These are phyloP conservation scores for Anodontia alba DNA, from an alignment of 2,888 invertebrate genomes.

Conservation along the genomic window DNA sequence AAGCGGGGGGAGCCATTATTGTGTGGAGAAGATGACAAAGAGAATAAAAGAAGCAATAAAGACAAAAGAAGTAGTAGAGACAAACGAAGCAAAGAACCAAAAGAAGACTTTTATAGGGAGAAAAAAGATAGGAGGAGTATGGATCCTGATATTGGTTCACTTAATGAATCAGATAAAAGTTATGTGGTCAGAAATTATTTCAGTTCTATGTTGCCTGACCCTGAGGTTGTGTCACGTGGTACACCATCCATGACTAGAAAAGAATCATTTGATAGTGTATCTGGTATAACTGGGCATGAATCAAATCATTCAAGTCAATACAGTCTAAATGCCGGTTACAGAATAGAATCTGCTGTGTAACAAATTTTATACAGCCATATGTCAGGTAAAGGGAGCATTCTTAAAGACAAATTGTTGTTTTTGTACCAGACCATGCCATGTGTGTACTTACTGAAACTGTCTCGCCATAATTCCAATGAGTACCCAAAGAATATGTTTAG, in stretches of 20 bases:
- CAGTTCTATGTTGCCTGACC: slow-evolving; percentile 73
- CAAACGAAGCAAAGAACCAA: slow-evolving; percentile 6
- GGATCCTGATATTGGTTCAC: slow-evolving; percentile 72
- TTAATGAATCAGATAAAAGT: slow-evolving; percentile 78
- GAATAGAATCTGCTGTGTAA: slow-evolving; percentile 58
- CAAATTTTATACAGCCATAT: neutral
- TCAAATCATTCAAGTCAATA: slow-evolving; percentile 57
- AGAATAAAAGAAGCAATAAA: slow-evolving; percentile 17
- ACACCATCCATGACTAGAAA: slow-evolving; percentile 61
- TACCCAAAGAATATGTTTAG: too few relatives aligned
- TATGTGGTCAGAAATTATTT: slow-evolving; percentile 79
- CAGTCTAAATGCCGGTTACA: slow-evolving; percentile 56
- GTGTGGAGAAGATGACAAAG: slow-evolving; percentile 30
- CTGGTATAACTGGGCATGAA: slow-evolving; percentile 42
- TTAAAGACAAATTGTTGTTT: too few relatives aligned
- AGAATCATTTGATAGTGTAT: slow-evolving; percentile 48
- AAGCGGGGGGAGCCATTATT: slow-evolving; percentile 54
- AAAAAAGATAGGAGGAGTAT: slow-evolving; percentile 64
- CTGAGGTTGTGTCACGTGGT: slow-evolving; percentile 56
- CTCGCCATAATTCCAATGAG: too few relatives aligned
- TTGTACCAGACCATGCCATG: too few relatives aligned
- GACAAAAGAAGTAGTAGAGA: too few relatives aligned
- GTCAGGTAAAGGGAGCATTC: too few relatives aligned
- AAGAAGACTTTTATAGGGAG: slow-evolving; percentile 55
- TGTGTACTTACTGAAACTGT: too few relatives aligned